phyloP scores from a whole-genome alignment of 2,113 vertebrate genomes.

The Sinocyclocheilus anshuiensis region DNA sequence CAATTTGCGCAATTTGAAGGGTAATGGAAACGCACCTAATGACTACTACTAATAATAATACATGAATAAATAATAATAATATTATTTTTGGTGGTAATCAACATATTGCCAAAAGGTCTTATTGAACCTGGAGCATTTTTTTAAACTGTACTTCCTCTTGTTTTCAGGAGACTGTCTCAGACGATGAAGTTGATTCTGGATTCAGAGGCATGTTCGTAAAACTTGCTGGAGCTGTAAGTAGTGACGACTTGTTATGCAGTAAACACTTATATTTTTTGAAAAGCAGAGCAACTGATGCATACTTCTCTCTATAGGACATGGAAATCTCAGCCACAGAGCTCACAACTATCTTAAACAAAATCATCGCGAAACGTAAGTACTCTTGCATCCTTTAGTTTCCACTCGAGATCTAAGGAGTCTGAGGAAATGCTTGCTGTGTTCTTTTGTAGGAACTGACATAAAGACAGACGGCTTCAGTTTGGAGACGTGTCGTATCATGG shows the following conservation, averaged over 20 bases:
- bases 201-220: slow-evolving; percentile 81
- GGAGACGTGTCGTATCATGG: slow-evolving; percentile 85
- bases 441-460: slow-evolving; percentile 81
- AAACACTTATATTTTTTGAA: neutral
- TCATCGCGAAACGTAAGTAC: slow-evolving; percentile 80
- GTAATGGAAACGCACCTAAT: too few relatives aligned
- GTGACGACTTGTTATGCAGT: neutral
- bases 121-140: neutral
- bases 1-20: too few relatives aligned
- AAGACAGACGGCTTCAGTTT: slow-evolving; percentile 85
- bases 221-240: slow-evolving; percentile 78
- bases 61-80: neutral
- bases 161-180: slow-evolving; percentile 74
- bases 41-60: neutral
- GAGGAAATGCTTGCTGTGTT: neutral
- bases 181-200: slow-evolving; percentile 68
- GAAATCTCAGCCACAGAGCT: slow-evolving; percentile 81
- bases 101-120: neutral
- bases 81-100: neutral
- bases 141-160: slow-evolving; percentile 18
- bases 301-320: slow-evolving; percentile 75
- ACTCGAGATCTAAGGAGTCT: neutral
- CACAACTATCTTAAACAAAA: slow-evolving; percentile 77
- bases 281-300: neutral
- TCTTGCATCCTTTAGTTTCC: neutral